Conservation (phyloP, 2,797 vertebrate genomes). For the Allobates femoralis region DNA sequence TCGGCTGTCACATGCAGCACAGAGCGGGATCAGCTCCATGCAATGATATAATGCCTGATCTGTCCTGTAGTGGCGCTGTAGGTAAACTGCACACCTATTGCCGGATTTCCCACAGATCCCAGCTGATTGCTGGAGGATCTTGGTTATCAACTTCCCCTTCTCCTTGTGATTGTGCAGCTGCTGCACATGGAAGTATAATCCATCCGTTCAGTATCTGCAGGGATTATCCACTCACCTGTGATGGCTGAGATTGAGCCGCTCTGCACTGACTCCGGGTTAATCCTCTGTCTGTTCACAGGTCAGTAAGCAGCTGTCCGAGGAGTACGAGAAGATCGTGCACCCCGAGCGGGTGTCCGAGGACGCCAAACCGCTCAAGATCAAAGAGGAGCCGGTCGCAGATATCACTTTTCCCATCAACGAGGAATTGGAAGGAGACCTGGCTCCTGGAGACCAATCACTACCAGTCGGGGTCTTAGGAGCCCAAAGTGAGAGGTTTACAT, state of each 20-base stretch:
- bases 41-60: no score
- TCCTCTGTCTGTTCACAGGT: constrained; percentile 76
- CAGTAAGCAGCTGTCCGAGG: constrained; percentile 94
- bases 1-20: no score
- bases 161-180: no score
- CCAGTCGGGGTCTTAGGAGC: constrained; percentile 90
- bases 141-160: no score
- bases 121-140: no score
- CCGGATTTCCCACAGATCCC: no score
- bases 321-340: constrained; percentile 94
- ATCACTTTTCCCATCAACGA: constrained; percentile 93
- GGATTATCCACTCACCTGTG: neutral
- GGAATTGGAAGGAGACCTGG: constrained; percentile 89
- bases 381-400: constrained; percentile 93
- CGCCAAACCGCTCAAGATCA: constrained; percentile 90
- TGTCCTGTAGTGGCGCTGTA: no score
- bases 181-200: neutral
- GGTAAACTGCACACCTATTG: no score
- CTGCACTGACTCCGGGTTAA: neutral
- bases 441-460: constrained; percentile 90
- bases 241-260: neutral
- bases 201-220: neutral
- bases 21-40: no score
- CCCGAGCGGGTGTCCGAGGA: constrained; percentile 94
- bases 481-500: constrained; percentile 85